Base-by-base conservation (phyloP, 2,888 invertebrate species). In the Quadriops clusia region DNA sequence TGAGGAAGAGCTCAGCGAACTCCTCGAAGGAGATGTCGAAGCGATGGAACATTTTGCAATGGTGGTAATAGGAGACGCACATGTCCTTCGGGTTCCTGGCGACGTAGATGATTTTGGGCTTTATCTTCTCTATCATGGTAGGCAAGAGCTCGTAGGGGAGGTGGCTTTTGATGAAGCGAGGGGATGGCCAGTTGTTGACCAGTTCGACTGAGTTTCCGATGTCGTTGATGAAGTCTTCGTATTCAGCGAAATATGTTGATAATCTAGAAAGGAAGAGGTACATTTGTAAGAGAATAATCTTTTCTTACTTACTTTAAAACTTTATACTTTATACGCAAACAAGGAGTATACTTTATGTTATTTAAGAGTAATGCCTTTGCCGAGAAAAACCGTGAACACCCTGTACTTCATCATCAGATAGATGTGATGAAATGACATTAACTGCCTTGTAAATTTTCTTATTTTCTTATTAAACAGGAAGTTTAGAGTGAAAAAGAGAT, bases 51-150 rank as follows among this genome's bases (percentile, higher is more conserved):
- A 81, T 61, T 34, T 68, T 71, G 52, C 77, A 85, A 56, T 89
- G 85, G 57, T 86, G 78, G 55, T 80, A 91, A 51, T 79, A 89
- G 0, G 91, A 91, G 0, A 91, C 85, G 38, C 80, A 81, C 49
- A 83, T 74, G 54, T 93, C 93, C 57, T 90, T 90, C 0, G 91
- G 87, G 61, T 93, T 87, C 27, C 93, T 72, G 0, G 83, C 74
- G 1, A 85, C 77, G 57, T 91, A 93, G 38, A 93, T 75, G 11
- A 89, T 75, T 69, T 83, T 85, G 26, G 85, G 75, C 47, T 77
- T 79, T 7, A 74, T 65, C 23, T 61, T 60, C 3, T 70, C 67
- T 25, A 80, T 63, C 34, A 73, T 68, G 14, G 56, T 54, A 0
- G 86, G 85, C 36, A 85, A 58, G 26, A 85, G 60, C 30, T 74